These are phyloP conservation scores for Temnothorax nylanderi DNA, from an alignment of 1,140 invertebrate genomes.

Conservation along the genomic window DNA sequence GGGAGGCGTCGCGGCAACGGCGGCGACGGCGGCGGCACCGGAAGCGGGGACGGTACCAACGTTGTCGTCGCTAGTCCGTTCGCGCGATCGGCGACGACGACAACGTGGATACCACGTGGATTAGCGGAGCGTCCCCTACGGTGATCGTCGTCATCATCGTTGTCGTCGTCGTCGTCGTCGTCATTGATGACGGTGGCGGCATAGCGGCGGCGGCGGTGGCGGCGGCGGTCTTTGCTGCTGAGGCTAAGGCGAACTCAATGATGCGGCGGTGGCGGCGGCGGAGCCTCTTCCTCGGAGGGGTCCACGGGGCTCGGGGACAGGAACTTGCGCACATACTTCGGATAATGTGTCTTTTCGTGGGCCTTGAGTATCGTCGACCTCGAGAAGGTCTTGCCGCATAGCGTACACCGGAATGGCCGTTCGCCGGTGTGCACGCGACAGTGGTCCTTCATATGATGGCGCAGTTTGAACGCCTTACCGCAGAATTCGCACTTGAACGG, in stretches of 20 bases:
- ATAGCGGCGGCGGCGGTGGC: neutral
- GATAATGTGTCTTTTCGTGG: conserved; percentile 96
- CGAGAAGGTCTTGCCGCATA: conserved; percentile 96
- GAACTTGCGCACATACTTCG: conserved; percentile 95
- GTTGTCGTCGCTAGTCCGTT: conserved; percentile 20
- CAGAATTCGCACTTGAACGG: conserved; percentile 97
- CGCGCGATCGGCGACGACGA: conserved; percentile 27
- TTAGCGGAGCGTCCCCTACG: neutral
- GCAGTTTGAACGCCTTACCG: conserved; percentile 95
- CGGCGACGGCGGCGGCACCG: conserved; percentile 20
- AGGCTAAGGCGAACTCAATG: conserved; percentile 78
- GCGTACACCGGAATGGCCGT: conserved; percentile 93
- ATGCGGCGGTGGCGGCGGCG: conserved; percentile 82
- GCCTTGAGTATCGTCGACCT: conserved; percentile 95
- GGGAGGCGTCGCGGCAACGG: conserved; percentile 40
- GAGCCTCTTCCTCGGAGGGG: conserved; percentile 91
- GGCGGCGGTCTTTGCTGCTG: conserved; percentile 60
- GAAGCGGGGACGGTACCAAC: conserved; percentile 48
- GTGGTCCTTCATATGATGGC: conserved; percentile 97
- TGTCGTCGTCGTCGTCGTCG: neutral
- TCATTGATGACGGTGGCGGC: conserved; percentile 5
- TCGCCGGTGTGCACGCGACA: conserved; percentile 96
- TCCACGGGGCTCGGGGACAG: conserved; percentile 94
- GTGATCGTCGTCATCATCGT: conserved; percentile 13
- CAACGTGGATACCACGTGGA: neutral